phyloP scores from a whole-genome alignment of 2,888 invertebrate species.

The Dioctria rufipes region DNA sequence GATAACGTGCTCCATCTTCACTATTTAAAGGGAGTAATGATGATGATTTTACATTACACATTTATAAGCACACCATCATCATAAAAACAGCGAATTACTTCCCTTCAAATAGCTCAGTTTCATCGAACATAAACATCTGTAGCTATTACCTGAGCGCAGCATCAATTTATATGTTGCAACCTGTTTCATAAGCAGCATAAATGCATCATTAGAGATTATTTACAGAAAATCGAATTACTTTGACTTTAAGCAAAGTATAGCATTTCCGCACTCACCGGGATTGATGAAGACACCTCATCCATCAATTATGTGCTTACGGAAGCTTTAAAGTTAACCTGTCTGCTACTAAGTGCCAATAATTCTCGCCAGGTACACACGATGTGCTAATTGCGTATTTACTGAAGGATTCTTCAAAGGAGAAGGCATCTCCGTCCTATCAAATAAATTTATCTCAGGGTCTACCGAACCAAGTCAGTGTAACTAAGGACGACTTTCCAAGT shows the following conservation, averaged over 20 bases:
- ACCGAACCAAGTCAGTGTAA: conserved; percentile 36
- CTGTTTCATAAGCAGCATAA: background rate
- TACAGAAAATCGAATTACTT: conserved; percentile 44
- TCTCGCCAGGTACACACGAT: conserved; percentile 57
- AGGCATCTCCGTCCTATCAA: conserved; percentile 51
- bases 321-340: conserved; percentile 58
- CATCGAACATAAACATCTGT: background rate
- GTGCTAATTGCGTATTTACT: conserved; percentile 58
- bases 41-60: too few species aligned
- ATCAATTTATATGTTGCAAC: background rate
- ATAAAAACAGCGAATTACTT: too few species aligned
- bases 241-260: conserved; percentile 21
- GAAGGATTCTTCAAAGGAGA: conserved; percentile 56
- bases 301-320: conserved; percentile 58
- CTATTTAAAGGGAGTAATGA: too few species aligned
- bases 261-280: background rate
- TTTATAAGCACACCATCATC: too few species aligned
- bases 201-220: conserved; percentile 40
- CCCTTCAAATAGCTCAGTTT: too few species aligned
- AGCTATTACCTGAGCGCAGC: background rate
- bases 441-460: conserved; percentile 50
- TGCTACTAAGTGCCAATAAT: conserved; percentile 59
- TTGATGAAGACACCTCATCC: conserved; percentile 26
- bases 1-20: too few species aligned
- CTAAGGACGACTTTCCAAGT: conserved; percentile 36